These are phyloP conservation scores for Mormyrus lacerda DNA, from an alignment of 2,113 vertebrate genomes.

Conservation along the genomic window DNA sequence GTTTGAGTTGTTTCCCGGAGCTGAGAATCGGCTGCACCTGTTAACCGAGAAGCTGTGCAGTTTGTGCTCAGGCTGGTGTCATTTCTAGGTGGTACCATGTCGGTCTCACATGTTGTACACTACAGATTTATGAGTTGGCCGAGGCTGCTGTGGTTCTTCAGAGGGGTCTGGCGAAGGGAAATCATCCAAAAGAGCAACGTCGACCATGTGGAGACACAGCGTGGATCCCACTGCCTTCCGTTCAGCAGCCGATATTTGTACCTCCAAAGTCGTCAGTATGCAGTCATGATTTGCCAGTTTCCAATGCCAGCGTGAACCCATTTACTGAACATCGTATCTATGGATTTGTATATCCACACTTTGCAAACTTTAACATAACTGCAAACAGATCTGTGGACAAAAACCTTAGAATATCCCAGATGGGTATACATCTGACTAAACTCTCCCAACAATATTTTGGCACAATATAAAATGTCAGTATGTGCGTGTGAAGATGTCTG, in stretches of 20 bases:
- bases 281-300: neutral
- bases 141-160: neutral
- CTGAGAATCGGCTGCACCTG: neutral
- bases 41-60: neutral
- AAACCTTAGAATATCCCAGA: neutral
- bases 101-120: neutral
- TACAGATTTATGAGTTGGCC: neutral
- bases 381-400: neutral
- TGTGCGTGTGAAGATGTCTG: neutral
- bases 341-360: neutral
- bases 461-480: neutral
- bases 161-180: neutral
- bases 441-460: neutral
- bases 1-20: neutral
- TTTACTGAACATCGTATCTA: neutral
- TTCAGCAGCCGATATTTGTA: neutral
- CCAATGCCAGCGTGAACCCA: neutral
- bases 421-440: neutral
- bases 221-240: neutral
- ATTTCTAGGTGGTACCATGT: neutral
- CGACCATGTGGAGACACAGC: neutral
- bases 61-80: neutral
- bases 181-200: neutral
- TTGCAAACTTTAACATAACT: neutral
- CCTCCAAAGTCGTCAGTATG: neutral